A percentile compares a stretch with the other conserved stretches of the same genome.
phyloP scores from a whole-genome alignment of 1,140 invertebrate genomes.

The Dendroctonus valens region DNA sequence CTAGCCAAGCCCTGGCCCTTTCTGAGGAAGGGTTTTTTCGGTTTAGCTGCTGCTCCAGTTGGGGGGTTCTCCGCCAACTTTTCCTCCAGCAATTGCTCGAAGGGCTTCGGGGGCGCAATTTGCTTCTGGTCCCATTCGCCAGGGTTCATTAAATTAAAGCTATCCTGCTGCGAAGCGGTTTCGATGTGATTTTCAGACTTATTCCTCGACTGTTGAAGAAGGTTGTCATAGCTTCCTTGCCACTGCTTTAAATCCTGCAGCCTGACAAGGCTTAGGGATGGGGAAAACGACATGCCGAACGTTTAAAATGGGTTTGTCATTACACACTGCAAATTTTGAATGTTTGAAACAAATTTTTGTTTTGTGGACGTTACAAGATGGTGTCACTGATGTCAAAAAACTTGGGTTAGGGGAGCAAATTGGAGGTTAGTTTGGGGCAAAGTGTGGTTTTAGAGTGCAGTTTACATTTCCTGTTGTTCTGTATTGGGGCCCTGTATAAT shows the following conservation, averaged over 20 bases:
- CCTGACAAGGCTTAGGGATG: constrained; percentile 23
- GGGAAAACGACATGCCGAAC: constrained; percentile 25
- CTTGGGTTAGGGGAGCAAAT: too few species aligned
- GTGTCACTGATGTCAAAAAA: too few species aligned
- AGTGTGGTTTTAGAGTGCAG: too few species aligned
- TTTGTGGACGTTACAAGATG: too few species aligned
- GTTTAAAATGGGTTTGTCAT: neutral
- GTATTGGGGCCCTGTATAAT: too few species aligned
- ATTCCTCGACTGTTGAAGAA: constrained; percentile 27
- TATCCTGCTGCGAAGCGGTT: constrained; percentile 19
- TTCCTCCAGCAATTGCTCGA: constrained; percentile 37
- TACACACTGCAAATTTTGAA: too few species aligned
- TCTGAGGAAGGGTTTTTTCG: constrained; percentile 44
- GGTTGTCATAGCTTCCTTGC: constrained; percentile 35
- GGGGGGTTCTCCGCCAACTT: constrained; percentile 33
- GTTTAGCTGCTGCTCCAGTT: constrained; percentile 27
- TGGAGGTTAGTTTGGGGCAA: too few species aligned
- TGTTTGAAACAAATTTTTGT: too few species aligned
- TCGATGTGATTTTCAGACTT: constrained; percentile 19
- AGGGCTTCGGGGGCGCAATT: constrained; percentile 35
- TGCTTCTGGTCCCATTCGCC: constrained; percentile 34
- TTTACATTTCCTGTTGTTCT: too few species aligned
- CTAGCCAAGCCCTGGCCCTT: constrained; percentile 44
- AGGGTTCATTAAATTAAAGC: constrained; percentile 1
- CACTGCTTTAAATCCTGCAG: constrained; percentile 36